Base-by-base conservation (phyloP, 2,113 vertebrate genomes). In the Ancistrus triradiatus region DNA sequence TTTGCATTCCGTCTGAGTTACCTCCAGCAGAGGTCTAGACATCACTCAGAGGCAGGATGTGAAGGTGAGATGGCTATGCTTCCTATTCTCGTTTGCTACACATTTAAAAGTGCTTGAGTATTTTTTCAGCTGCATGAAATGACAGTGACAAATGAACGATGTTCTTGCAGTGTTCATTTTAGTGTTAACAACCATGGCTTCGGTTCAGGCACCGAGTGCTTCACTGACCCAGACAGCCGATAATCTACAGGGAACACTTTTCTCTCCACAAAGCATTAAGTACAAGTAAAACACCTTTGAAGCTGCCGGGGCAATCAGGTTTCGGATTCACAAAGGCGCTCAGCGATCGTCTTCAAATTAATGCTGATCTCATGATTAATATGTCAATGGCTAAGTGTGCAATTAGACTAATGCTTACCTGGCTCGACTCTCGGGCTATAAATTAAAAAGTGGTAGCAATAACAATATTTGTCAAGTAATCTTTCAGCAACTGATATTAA, bases 231-330 rank as follows among this genome's bases (percentile, higher is more conserved):
- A 57, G 59, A 15, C 59, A 57, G 38, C 37, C 37, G 47, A 25
- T 68, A 70, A 74, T 68, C 55, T 70, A 48, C 55, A 56, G 64
- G 7, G 53, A 25, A 72, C 53, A 19, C 14, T 11, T 27, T 24
- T 58, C 25, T 10, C 51, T 28, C 40, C 27, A 22, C 35, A 60
- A 58, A 24, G 46, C 60, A 46, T 70, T 69, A 69, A 71, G 37
- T 43, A 51, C 58, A 64, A 35, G 53, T 69, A 66, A 69, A 72
- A 72, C 66, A 74, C 48, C 59, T 63, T 38, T 27, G 35, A 18
- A 58, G 37, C 56, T 18, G 35, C 38, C 48, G 47, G 49, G 56
- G 63, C 53, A 13, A 64, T 74, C 69, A 65, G 14, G 24, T 44
- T 11, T 60, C 47, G 46, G 49, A 65, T 24, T 24, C 38, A 55